A percentile compares a stretch with the other conserved stretches of the same genome.
Conservation (phyloP, 2,888 invertebrate species). For the Hyposoter didymator region DNA sequence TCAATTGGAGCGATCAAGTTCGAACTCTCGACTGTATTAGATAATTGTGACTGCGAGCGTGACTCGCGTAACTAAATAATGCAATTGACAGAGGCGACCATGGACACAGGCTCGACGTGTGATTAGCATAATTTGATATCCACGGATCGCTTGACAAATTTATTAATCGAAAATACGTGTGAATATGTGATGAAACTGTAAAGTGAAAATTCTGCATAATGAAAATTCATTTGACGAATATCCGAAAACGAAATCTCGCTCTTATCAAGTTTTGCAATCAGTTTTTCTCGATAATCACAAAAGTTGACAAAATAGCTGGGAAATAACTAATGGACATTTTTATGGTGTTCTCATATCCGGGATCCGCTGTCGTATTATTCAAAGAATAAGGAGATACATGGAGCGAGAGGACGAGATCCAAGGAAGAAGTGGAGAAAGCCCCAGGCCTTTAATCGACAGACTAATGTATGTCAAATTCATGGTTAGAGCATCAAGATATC, state of each 20-base stretch:
- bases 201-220: neutral
- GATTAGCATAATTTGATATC: slow-evolving; percentile 80
- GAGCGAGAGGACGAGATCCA: neutral
- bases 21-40: slow-evolving; percentile 58
- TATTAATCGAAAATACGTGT: slow-evolving; percentile 73
- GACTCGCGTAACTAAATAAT: slow-evolving; percentile 75
- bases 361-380: slow-evolving; percentile 60
- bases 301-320: neutral
- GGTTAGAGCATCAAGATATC: slow-evolving; percentile 48
- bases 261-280: neutral
- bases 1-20: slow-evolving; percentile 6
- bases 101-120: slow-evolving; percentile 26
- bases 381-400: slow-evolving; percentile 15
- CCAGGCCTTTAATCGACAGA: slow-evolving; percentile 50
- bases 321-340: slow-evolving; percentile 14
- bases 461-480: slow-evolving; percentile 61
- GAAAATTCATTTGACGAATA: neutral
- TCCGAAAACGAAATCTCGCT: neutral
- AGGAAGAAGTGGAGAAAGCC: slow-evolving; percentile 31
- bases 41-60: slow-evolving; percentile 72
- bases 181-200: slow-evolving; percentile 1
- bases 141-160: slow-evolving; percentile 74
- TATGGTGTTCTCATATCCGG: slow-evolving; percentile 62
- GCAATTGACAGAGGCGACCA: slow-evolving; percentile 72
- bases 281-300: neutral